Evolutionary conservation across 2,888 invertebrate genomes (phyloP).

Genomic region (Opisthograptis luteolata): DNA sequence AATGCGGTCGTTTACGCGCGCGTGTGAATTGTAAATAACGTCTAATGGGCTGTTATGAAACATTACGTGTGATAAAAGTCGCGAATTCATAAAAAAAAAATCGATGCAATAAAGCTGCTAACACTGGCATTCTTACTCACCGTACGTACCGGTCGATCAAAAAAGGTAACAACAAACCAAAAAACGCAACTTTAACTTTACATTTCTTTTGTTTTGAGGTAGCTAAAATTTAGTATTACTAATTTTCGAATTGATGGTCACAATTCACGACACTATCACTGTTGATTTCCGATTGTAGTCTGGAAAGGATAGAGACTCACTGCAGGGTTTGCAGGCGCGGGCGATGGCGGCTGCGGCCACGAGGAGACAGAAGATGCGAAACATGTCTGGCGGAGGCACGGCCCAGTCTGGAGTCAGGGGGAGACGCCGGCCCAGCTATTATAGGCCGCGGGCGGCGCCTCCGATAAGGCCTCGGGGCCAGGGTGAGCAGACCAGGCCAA

Average conservation of each 20-base stretch:
- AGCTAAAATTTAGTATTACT: constrained; percentile 3
- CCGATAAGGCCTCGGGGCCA: constrained; percentile 79
- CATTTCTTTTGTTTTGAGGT: constrained; percentile 6
- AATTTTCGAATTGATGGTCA: constrained; percentile 2
- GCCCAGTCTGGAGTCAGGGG: constrained; percentile 73
- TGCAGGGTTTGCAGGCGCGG: constrained; percentile 77
- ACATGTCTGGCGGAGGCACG: constrained; percentile 78
- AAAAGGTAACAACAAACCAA: constrained; percentile 20
- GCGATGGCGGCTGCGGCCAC: constrained; percentile 58
- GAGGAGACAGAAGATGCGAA: constrained; percentile 73
- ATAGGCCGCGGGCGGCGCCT: constrained; percentile 82
- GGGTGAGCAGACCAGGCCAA: constrained; percentile 77
- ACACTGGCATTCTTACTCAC: constrained; percentile 33
- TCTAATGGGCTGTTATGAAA: constrained; percentile 29
- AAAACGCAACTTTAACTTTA: constrained; percentile 17
- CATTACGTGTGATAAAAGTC: constrained; percentile 27
- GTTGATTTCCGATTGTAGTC: neutral
- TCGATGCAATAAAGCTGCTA: constrained; percentile 27
- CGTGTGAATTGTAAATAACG: constrained; percentile 36
- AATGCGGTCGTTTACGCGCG: constrained; percentile 32
- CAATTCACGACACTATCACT: constrained; percentile 23
- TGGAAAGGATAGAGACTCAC: constrained; percentile 62
- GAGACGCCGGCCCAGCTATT: constrained; percentile 81
- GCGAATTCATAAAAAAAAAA: constrained; percentile 30
- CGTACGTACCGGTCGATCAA: constrained; percentile 26